phyloP scores from a whole-genome alignment of 2,113 vertebrate species.

The Phrynocephalus versicolor region DNA sequence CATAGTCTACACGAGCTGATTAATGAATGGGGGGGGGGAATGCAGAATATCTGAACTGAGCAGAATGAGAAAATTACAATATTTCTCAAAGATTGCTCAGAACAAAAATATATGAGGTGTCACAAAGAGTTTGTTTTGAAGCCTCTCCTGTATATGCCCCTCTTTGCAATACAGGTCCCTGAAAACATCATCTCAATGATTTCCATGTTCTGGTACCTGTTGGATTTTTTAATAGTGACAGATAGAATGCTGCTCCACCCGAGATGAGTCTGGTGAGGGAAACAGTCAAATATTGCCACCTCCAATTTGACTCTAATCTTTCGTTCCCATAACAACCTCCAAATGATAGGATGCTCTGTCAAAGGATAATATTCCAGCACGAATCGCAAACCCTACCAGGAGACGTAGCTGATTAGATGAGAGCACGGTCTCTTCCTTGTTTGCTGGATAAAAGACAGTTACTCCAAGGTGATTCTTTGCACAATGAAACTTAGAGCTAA shows the following conservation, averaged over 20 bases:
- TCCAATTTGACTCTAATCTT: slow-evolving; percentile 62
- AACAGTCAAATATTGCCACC: slow-evolving; percentile 47
- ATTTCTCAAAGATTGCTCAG: slow-evolving; percentile 50
- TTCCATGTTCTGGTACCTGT: slow-evolving; percentile 11
- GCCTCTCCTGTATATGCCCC: neutral
- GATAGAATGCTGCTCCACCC: slow-evolving; percentile 44
- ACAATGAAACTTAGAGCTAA: slow-evolving; percentile 25
- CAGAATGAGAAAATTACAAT: slow-evolving; percentile 48
- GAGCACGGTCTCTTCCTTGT: neutral
- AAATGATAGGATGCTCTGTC: slow-evolving; percentile 56
- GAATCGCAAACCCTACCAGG: slow-evolving; percentile 41
- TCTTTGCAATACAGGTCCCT: neutral
- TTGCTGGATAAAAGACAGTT: slow-evolving; percentile 37
- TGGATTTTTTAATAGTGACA: slow-evolving; percentile 37
- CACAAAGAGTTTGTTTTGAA: slow-evolving; percentile 5
- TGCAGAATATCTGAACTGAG: slow-evolving; percentile 28
- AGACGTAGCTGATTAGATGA: slow-evolving; percentile 16
- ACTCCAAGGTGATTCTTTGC: slow-evolving; percentile 3
- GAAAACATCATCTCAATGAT: neutral
- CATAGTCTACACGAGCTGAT: slow-evolving; percentile 3
- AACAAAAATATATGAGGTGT: slow-evolving; percentile 37
- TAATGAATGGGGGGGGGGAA: slow-evolving; percentile 26
- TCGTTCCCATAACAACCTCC: slow-evolving; percentile 74
- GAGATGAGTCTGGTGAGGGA: slow-evolving; percentile 38
- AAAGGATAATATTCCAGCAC: slow-evolving; percentile 21